Base-by-base conservation (phyloP, 2,113 vertebrate species). In the Terrapene triunguis region DNA sequence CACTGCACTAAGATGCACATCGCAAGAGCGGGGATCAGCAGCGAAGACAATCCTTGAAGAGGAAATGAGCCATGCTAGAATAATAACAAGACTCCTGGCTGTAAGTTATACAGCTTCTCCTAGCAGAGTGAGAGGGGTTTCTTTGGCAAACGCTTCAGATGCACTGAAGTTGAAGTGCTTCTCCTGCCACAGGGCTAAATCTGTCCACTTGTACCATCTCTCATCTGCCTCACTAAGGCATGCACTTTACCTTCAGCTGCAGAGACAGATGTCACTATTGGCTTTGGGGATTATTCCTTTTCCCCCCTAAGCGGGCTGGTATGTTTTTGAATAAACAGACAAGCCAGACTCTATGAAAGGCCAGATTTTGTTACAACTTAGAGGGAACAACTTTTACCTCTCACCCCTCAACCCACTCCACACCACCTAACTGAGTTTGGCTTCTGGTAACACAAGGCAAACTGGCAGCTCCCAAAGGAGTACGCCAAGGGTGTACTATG, bases 331-430 rank as follows among this genome's bases (percentile, higher is more conserved):
- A 94, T 84, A 95, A 97, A 95, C 83, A 96, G 95, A 87, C 79
- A 92, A 93, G 87, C 10, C 92, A 97, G 92, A 94, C 62, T 94
- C 92, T 97, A 96, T 87, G 96, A 97, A 97, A 97, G 90, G 87
- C 95, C 95, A 96, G 85, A 81, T 95, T 91, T 96, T 92, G 92
- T 96, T 95, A 92, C 47, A 85, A 94, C 85, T 84, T 92, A 96
- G 84, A 97, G 92, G 92, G 95, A 97, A 92, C 74, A 95, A 85
- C 90, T 91, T 91, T 85, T 94, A 79, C 89, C 94, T 90, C 32
- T 88, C 74, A 92, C 83, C 16, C 32, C 13, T 16, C 32, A 35
- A 65, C 14, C 32, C 14, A n/a, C 29, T 35, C 7, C 16, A 35
- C 62, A 16, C 14, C 57, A 90, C 57, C 29, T 91, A 95, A 95